Percentiles rank a stretch among this genome's conserved stretches.
Evolutionary conservation across 2,113 vertebrate species (phyloP).

Genomic region (Pipra filicauda): DNA sequence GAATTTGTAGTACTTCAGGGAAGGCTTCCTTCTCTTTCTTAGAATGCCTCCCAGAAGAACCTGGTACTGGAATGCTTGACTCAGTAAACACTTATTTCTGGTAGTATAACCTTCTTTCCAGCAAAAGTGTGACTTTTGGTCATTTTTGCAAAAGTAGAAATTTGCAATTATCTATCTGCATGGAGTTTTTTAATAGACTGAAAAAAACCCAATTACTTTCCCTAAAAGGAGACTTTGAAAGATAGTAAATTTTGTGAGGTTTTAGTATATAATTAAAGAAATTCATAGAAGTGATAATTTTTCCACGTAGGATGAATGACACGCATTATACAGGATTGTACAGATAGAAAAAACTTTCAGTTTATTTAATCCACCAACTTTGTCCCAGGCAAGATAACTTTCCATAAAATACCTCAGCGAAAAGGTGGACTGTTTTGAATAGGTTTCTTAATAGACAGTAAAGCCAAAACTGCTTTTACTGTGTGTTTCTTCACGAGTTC

Average conservation of each 20-base stretch:
- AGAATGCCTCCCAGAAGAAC: background rate
- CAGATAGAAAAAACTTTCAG: background rate
- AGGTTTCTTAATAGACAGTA: background rate
- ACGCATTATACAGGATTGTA: background rate
- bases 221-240: background rate
- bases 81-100: constrained; percentile 26
- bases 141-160: background rate
- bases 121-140: background rate
- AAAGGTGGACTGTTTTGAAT: background rate
- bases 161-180: background rate
- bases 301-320: background rate
- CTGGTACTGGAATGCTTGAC: background rate
- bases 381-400: background rate
- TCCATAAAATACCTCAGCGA: background rate
- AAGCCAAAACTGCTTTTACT: background rate
- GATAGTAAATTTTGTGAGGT: background rate
- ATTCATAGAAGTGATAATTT: background rate
- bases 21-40: constrained; percentile 1
- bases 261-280: background rate
- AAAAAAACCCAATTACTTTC: background rate
- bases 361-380: background rate
- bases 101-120: background rate
- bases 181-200: background rate
- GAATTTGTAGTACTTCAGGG: background rate
- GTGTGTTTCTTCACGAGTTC: background rate